Percentiles rank a stretch among this genome's conserved stretches.
phyloP scores from a whole-genome alignment of 2,797 vertebrate genomes.

The Odontamblyopus rebecca region DNA sequence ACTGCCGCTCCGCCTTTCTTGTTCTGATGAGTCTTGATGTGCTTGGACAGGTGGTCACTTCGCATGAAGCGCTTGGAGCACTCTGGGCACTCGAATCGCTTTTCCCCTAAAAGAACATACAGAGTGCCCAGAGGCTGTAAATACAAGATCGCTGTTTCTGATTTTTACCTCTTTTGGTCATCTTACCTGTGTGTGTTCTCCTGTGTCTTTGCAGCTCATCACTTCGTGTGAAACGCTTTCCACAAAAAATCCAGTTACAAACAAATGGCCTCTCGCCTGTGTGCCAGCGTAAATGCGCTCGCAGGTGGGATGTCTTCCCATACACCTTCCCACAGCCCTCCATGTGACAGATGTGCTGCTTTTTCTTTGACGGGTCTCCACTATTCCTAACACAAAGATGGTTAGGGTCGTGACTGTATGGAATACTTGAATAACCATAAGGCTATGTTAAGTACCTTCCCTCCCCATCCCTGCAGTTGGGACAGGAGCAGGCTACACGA shows the following conservation, averaged over 20 bases:
- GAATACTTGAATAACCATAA: background rate
- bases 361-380: conserved; percentile 96
- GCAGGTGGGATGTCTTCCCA: conserved; percentile 96
- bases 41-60: conserved; percentile 98
- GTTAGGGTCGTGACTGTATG: background rate
- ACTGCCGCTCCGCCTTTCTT: conserved; percentile 94
- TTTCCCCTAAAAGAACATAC: conserved; percentile 83
- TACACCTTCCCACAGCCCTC: conserved; percentile 98
- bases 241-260: conserved; percentile 99
- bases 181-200: conserved; percentile 94
- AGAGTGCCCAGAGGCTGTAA: background rate
- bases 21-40: conserved; percentile 99
- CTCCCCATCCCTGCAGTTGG: conserved; percentile 98
- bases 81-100: conserved; percentile 97
- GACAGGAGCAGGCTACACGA: conserved; percentile 96
- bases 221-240: conserved; percentile 95
- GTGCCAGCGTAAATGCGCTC: conserved; percentile 98
- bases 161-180: background rate
- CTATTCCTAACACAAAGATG: conserved; percentile 78
- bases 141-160: background rate
- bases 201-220: conserved; percentile 97
- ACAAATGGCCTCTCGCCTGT: conserved; percentile 98
- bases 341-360: conserved; percentile 99
- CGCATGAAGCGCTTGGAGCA: conserved; percentile 99
- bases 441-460: conserved; percentile 81